Conservation (phyloP, 2,113 vertebrate genomes). For the Sinocyclocheilus maitianheensis region DNA sequence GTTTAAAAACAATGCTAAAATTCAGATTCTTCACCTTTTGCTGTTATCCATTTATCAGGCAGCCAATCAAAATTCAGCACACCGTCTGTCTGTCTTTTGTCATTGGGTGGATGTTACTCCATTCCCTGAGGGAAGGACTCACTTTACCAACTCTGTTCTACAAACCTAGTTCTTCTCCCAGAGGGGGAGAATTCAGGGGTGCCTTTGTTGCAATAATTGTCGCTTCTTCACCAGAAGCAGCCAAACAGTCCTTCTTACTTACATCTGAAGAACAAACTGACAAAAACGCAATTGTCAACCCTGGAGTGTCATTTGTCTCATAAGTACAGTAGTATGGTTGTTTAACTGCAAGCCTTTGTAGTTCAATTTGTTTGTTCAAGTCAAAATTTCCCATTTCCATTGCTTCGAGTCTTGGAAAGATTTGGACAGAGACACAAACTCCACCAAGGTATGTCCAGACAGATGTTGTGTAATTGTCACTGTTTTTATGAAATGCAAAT, state of each 20-base stretch:
- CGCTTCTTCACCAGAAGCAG: slow-evolving; percentile 59
- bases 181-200: slow-evolving; percentile 49
- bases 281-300: slow-evolving; percentile 63
- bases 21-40: neutral
- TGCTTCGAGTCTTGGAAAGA: neutral
- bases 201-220: slow-evolving; percentile 63
- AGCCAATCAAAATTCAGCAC: slow-evolving; percentile 2
- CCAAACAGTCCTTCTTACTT: slow-evolving; percentile 57
- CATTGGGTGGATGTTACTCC: slow-evolving; percentile 42
- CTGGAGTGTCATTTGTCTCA: slow-evolving; percentile 61
- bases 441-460: neutral
- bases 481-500: slow-evolving; percentile 28
- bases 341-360: slow-evolving; percentile 55
- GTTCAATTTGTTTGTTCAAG: slow-evolving; percentile 52
- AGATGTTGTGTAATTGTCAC: neutral
- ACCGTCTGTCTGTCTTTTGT: slow-evolving; percentile 26
- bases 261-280: slow-evolving; percentile 66
- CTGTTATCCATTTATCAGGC: slow-evolving; percentile 9
- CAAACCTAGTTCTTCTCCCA: slow-evolving; percentile 51
- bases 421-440: neutral
- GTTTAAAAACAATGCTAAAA: slow-evolving; percentile 13
- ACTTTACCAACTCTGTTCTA: slow-evolving; percentile 39
- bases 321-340: slow-evolving; percentile 69
- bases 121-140: slow-evolving; percentile 35
- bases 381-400: slow-evolving; percentile 52